Evolutionary conservation across 2,888 invertebrate species (phyloP).

Genomic region (Cryptus armator): DNA sequence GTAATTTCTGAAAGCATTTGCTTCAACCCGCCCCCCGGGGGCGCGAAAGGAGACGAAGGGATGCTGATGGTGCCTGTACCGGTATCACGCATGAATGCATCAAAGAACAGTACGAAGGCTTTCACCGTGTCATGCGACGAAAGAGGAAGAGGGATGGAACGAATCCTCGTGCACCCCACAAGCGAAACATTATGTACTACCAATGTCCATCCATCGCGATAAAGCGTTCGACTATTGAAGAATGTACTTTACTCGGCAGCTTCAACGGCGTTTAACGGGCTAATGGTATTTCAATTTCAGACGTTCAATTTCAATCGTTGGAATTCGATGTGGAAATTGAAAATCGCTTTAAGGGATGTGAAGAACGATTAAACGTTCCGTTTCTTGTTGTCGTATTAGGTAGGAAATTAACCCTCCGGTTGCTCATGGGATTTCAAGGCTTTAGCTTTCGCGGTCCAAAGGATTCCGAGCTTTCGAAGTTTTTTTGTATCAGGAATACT

Average conservation of each 20-base stretch:
- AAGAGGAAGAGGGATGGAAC: constrained; percentile 31
- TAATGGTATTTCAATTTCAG: not conserved
- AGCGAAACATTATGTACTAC: constrained; percentile 22
- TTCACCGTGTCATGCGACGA: constrained; percentile 49
- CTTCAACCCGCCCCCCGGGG: constrained; percentile 32
- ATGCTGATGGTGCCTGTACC: constrained; percentile 59
- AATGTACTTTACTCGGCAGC: not conserved
- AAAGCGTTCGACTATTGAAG: constrained; percentile 21
- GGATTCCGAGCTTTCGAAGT: too few relatives aligned
- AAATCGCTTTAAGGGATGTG: not conserved
- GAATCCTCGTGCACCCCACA: constrained; percentile 30
- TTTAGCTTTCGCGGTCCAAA: too few relatives aligned
- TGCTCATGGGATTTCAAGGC: too few relatives aligned
- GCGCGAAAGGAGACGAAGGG: constrained; percentile 32
- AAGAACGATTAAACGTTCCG: not conserved
- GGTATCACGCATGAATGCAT: constrained; percentile 63
- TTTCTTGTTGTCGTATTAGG: not conserved
- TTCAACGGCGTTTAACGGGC: not conserved
- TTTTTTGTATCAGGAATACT: too few relatives aligned
- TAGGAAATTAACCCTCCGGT: constrained; percentile 6
- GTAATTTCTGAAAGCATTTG: constrained; percentile 66
- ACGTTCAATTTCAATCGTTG: not conserved
- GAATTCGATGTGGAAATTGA: not conserved
- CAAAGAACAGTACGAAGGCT: constrained; percentile 52
- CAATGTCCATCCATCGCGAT: not conserved